Base-by-base conservation (phyloP, 2,113 vertebrate genomes). In the Podocnemis expansa region DNA sequence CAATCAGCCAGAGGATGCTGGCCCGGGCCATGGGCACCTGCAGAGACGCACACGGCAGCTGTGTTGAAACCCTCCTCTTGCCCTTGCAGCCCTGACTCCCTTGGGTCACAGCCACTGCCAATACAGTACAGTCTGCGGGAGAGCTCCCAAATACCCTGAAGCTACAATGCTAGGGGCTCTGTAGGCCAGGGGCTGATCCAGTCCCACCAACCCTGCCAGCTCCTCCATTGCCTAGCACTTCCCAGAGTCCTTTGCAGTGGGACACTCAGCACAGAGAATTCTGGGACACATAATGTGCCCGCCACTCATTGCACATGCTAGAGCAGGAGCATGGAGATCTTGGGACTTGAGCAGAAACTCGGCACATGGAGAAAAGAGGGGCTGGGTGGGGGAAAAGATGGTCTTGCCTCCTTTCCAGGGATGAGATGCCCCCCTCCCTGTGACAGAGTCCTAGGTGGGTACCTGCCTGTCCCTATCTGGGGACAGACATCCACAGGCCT, bases 11-110 rank as follows among this genome's bases (percentile, higher is more conserved):
- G 87, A 99, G 95, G 96, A 99, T 99, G 91, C 99, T 99, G 94
- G 99, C 99, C n/a, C 99, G 98, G 0, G 99, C 99, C 99, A 99
- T 99, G 3, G 99, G 99, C 78, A 99, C 99, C 99, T 99, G 96
- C 14, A 79, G 67, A 82, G 1, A 82, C 1, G 12, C 1, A 83
- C 10, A 2, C 76, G 82, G 79, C 82, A 80, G 3, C 75, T 27
- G 16, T 49, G 31, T 29, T 45, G 2, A 56, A 27, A 76, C 6
- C 41, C 56, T 58, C 56, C 56, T 58, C 11, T 10, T 24, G 21
- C 56, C 22, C 56, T 58, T 27, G 27, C 56, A 25, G 56, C 22
- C 56, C 56, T 25, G 24, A 27, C 24, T 8, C 56, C 41, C 24
- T 76, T 12, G 7, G 38, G 10, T 2, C 21, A 22, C 12, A 43